Evolutionary conservation across 2,113 vertebrate genomes (phyloP), one percentile per base, ranked within the genome.

Genomic region (Halcyon senegalensis): DNA sequence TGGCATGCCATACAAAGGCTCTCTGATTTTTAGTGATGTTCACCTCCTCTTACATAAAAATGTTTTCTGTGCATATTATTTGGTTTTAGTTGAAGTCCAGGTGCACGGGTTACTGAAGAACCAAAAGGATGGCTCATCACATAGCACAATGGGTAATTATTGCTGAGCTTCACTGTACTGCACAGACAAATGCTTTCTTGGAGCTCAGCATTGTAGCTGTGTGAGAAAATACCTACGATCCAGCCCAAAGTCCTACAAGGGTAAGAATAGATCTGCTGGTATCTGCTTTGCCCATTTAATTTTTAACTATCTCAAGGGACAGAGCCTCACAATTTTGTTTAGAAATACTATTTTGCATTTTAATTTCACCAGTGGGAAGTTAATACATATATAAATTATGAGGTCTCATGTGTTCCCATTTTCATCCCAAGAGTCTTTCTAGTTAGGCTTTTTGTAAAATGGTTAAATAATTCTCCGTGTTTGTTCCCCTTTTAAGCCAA

Each of bases 1-100:
- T 98, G 98, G 98, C 98, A 97, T 97, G 98, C 98, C 94, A 50
- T 96, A 98, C 98, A 98, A 98, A 98, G 98, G 96, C 96, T 95
- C 98, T 98, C 98, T 98, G 98, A 98, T 98, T 98, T 98, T 97
- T 97, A 94, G 96, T 96, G 97, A 98, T 97, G 97, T 97, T 98
- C 97, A 90, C 87, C 97, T 97, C 97, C 96, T 98, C 97, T 97
- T 96, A 97, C 97, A 98, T 97, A 98, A 97, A 98, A 98, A 98
- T 98, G 96, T 97, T 98, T 98, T 98, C 98, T 97, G 96, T 96
- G 91, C 92, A 87, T 97, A 98, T 97, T 96, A 96, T 98, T 96
- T 96, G 83, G 41, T 86, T 83, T 66, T 93, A 91, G 94, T 96
- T 96, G 55, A 85, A 96, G 96, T 95, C 97, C 98, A 98, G 98